These are phyloP conservation scores for Phallusia fumigata DNA, from an alignment of 23 tunicate genomes.

Conservation along the genomic window DNA sequence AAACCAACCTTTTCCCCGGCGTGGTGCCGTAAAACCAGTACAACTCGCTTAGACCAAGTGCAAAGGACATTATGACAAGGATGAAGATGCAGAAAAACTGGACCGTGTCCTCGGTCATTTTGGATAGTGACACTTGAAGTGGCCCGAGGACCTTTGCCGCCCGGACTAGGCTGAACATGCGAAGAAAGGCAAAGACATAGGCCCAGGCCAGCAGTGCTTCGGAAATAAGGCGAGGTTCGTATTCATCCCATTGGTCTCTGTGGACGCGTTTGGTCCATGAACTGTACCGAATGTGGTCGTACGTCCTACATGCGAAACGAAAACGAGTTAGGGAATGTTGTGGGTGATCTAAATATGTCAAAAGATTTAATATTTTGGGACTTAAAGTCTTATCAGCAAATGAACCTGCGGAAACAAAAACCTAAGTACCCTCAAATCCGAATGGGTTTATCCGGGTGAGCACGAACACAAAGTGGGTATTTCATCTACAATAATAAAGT, in stretches of 20 bases:
- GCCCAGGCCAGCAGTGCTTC: constrained; percentile 36
- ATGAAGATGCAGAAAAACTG: constrained; percentile 12
- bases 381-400: too few species aligned
- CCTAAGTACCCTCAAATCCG: too few species aligned
- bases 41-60: constrained; percentile 10
- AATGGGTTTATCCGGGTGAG: too few species aligned
- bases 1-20: neutral
- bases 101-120: neutral
- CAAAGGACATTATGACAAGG: neutral
- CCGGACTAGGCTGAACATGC: constrained; percentile 33
- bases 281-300: neutral
- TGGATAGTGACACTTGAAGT: neutral
- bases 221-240: constrained; percentile 30
- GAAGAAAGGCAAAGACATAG: constrained; percentile 35
- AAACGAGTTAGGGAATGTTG: too few species aligned
- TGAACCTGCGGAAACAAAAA: too few species aligned
- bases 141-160: constrained; percentile 25
- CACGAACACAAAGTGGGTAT: too few species aligned
- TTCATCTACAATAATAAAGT: too few species aligned
- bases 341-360: too few species aligned
- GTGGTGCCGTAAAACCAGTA: constrained; percentile 13
- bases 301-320: neutral
- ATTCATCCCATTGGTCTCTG: neutral
- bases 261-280: neutral
- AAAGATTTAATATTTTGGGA: too few species aligned